A percentile compares a stretch with the other conserved stretches of the same genome.
These are phyloP conservation scores for Corapipo altera DNA, from an alignment of 2,113 vertebrate genomes.

Conservation along the genomic window DNA sequence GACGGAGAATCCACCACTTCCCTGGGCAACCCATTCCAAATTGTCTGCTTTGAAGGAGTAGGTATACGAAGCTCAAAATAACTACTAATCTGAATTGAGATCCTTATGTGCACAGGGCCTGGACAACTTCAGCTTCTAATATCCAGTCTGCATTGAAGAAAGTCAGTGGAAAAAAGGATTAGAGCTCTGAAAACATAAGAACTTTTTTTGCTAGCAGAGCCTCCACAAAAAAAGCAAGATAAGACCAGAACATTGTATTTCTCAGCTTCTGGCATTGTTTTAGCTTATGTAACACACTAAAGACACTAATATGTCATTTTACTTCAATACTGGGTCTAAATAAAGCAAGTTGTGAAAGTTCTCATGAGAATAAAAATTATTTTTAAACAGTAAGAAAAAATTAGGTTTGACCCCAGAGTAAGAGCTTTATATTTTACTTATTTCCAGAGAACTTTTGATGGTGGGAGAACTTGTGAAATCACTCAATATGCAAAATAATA, in stretches of 20 bases:
- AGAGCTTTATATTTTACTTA: background rate
- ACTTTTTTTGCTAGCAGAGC: background rate
- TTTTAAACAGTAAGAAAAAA: background rate
- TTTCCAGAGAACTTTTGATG: background rate
- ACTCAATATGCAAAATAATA: background rate
- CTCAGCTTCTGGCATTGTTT: background rate
- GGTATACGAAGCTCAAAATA: background rate
- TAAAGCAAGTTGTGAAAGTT: background rate
- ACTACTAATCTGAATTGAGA: background rate
- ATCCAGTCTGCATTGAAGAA: background rate
- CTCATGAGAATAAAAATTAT: background rate
- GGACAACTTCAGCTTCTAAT: background rate
- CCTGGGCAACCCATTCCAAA: too few relatives aligned
- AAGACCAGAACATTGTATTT: background rate
- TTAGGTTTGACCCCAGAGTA: background rate
- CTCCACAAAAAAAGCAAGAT: background rate
- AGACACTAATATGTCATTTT: background rate
- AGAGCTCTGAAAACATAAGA: background rate
- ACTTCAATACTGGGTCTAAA: background rate
- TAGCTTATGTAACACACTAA: background rate
- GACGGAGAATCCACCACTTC: too few relatives aligned
- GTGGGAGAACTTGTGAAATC: background rate
- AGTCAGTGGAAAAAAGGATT: background rate
- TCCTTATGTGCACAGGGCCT: background rate
- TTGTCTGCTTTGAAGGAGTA: background rate